A percentile compares a stretch with the other conserved stretches of the same genome.
These are phyloP conservation scores for Lasiommata megera DNA, from an alignment of 2,888 invertebrate species.

Conservation along the genomic window DNA sequence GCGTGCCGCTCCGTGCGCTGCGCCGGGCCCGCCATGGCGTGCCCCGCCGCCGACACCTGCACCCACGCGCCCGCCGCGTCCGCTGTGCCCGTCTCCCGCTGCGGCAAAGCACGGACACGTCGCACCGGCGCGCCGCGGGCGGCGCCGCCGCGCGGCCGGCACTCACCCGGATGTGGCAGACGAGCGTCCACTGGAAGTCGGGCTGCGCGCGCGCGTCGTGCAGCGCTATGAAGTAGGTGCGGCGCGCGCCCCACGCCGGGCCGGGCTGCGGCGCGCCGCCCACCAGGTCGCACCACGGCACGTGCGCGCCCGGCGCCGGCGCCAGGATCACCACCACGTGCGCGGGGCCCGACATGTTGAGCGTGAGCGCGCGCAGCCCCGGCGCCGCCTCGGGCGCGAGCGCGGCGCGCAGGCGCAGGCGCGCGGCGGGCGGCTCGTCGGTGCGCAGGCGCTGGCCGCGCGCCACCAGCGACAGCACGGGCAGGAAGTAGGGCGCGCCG, in stretches of 20 bases:
- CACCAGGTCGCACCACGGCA: constrained; percentile 21
- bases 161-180: constrained; percentile 70
- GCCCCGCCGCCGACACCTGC: constrained; percentile 83
- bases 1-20: constrained; percentile 74
- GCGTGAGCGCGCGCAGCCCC: constrained; percentile 34
- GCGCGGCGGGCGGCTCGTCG: constrained; percentile 56
- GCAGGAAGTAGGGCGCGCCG: constrained; percentile 90
- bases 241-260: constrained; percentile 37
- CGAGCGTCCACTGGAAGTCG: constrained; percentile 20
- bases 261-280: constrained; percentile 39
- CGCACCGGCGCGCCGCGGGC: constrained; percentile 55
- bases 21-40: constrained; percentile 75
- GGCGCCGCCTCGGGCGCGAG: constrained; percentile 35
- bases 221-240: constrained; percentile 38
- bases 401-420: constrained; percentile 33
- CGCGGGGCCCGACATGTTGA: constrained; percentile 33
- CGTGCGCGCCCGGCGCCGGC: constrained; percentile 47
- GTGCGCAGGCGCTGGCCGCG: constrained; percentile 35
- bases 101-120: constrained; percentile 61
- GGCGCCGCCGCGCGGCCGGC: constrained; percentile 65
- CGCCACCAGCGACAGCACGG: constrained; percentile 84
- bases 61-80: constrained; percentile 57
- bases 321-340: constrained; percentile 44
- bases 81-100: constrained; percentile 56
- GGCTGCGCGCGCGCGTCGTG: constrained; percentile 26